Percentiles rank a stretch among this genome's conserved stretches.
Evolutionary conservation across 1,140 invertebrate species (phyloP).

Genomic region (Bathynomus jamesi): DNA sequence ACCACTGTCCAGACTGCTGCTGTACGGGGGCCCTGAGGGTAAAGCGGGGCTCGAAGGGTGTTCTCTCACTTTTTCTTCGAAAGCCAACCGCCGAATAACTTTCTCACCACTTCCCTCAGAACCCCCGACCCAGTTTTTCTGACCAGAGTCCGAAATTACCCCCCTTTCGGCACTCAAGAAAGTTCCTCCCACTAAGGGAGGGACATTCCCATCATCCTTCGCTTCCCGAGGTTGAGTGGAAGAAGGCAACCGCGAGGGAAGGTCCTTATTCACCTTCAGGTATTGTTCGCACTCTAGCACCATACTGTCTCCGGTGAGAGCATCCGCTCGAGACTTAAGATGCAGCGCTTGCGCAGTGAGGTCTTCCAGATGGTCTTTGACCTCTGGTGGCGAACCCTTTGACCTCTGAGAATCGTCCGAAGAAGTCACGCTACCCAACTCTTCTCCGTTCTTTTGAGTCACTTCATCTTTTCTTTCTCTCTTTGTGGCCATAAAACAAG

Average conservation of each 20-base stretch:
- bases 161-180: not conserved
- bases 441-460: not conserved
- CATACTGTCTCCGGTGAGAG: not conserved
- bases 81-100: slow-evolving; percentile 33
- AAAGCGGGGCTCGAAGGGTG: slow-evolving; percentile 20
- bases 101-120: slow-evolving; percentile 35
- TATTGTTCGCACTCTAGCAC: not conserved
- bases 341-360: not conserved
- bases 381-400: too few relatives aligned
- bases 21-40: slow-evolving; percentile 36
- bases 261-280: not conserved
- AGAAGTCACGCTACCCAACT: not conserved
- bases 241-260: not conserved
- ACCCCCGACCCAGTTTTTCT: slow-evolving; percentile 37
- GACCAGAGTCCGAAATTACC: slow-evolving; percentile 5
- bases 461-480: not conserved
- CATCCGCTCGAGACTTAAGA: not conserved
- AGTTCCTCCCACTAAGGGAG: not conserved
- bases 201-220: not conserved
- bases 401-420: too few relatives aligned
- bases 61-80: slow-evolving; percentile 31
- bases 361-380: not conserved
- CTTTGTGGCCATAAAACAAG: not conserved
- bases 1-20: slow-evolving; percentile 11
- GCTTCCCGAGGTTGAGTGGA: not conserved